Evolutionary conservation across 1,140 invertebrate species (phyloP).

Genomic region (Drosophila subobscura): DNA sequence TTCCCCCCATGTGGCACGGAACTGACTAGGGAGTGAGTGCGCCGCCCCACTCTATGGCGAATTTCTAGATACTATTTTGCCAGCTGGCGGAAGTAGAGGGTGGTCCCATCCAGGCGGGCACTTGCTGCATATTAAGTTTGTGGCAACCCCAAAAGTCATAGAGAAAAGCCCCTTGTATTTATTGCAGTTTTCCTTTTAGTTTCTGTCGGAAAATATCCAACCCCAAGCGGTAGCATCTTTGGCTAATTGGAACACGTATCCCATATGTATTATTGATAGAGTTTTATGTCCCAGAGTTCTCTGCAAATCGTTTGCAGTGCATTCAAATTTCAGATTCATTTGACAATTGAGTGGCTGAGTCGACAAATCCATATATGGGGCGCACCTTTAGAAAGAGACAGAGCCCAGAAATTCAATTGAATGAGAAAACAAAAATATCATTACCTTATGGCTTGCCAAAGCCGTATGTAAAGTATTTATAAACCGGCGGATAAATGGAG

Average conservation of each 20-base stretch:
- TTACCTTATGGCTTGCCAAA: constrained; percentile 68
- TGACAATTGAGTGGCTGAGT: not conserved
- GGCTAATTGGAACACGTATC: constrained; percentile 47
- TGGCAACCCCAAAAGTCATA: constrained; percentile 16
- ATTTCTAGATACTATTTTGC: constrained; percentile 8
- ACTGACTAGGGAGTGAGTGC: constrained; percentile 11
- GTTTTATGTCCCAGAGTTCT: constrained; percentile 4
- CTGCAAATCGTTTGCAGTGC: constrained; percentile 8
- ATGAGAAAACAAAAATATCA: constrained; percentile 58
- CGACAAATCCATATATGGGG: constrained; percentile 28
- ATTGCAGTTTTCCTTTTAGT: constrained; percentile 1
- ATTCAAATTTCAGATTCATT: constrained; percentile 49
- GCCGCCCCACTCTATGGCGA: constrained; percentile 1
- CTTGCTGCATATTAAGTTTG: constrained; percentile 18
- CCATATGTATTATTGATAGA: constrained; percentile 27
- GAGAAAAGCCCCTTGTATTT: constrained; percentile 16
- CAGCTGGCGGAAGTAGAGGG: constrained; percentile 38
- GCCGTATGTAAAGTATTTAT: constrained; percentile 64
- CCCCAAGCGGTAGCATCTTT: not conserved
- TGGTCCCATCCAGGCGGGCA: constrained; percentile 33
- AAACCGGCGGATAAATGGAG: constrained; percentile 46
- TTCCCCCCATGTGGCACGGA: constrained; percentile 13
- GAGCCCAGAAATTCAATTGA: constrained; percentile 59
- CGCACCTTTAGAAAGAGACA: constrained; percentile 16
- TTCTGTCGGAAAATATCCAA: too few species aligned